Evolutionary conservation across 2,113 vertebrate genomes (phyloP).

Genomic region (Bos indicus): DNA sequence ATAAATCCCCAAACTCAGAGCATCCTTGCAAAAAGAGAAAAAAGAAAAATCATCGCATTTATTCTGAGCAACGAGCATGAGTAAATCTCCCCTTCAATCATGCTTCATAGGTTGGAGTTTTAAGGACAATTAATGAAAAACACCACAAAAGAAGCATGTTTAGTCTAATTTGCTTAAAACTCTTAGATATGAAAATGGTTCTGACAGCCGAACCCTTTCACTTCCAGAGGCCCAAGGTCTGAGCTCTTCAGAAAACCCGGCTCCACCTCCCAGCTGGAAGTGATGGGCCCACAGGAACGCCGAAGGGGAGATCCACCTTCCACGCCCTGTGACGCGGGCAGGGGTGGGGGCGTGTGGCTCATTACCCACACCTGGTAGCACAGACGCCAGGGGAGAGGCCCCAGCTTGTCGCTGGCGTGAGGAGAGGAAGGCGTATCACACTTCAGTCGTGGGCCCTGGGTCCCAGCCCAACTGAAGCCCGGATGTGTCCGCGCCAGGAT

Average conservation of each 20-base stretch:
- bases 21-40: background rate
- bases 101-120: background rate
- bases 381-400: background rate
- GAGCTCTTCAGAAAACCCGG: background rate
- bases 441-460: background rate
- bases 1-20: background rate
- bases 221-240: background rate
- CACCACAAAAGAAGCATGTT: background rate
- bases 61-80: background rate
- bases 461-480: background rate
- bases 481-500: fast-evolving
- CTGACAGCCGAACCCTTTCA: background rate
- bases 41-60: background rate
- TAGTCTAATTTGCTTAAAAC: background rate
- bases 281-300: background rate
- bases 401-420: fast-evolving
- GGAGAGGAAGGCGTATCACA: background rate
- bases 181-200: background rate
- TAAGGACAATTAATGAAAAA: background rate
- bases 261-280: background rate
- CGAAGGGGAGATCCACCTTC: background rate
- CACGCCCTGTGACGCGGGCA: background rate
- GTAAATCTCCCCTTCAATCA: background rate
- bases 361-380: background rate
- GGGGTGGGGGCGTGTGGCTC: background rate